Evolutionary conservation across 2,888 invertebrate species (phyloP).

Genomic region (Tachina fera): DNA sequence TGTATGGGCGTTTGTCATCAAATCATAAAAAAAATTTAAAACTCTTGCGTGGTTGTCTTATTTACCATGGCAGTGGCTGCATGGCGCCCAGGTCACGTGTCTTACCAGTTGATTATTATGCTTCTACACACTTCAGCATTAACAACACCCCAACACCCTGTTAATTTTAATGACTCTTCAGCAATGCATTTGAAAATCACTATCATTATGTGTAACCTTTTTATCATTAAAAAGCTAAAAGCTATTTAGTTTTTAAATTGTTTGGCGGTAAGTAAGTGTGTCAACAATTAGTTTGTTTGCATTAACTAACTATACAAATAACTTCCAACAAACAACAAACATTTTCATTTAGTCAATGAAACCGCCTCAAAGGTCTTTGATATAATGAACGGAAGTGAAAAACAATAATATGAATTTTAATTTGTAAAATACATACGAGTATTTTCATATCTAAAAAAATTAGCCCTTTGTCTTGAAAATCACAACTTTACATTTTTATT

Average conservation of each 20-base stretch:
- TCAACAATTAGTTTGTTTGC: slow-evolving; percentile 61
- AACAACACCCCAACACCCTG: slow-evolving; percentile 27
- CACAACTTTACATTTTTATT: not conserved
- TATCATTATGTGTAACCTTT: not conserved
- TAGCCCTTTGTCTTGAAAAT: slow-evolving; percentile 24
- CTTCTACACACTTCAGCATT: slow-evolving; percentile 37
- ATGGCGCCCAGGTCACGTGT: slow-evolving; percentile 56
- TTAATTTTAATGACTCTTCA: slow-evolving; percentile 14
- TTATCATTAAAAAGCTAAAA: slow-evolving; percentile 7
- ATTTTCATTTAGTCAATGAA: slow-evolving; percentile 15
- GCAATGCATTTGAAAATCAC: slow-evolving; percentile 24
- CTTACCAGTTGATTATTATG: slow-evolving; percentile 52
- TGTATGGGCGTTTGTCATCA: slow-evolving; percentile 15
- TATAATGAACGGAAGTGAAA: slow-evolving; percentile 46
- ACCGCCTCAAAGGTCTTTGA: not conserved
- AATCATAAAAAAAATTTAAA: not conserved
- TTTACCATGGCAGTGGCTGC: not conserved
- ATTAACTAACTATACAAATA: slow-evolving; percentile 11
- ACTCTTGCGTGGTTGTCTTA: slow-evolving; percentile 40
- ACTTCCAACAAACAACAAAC: slow-evolving; percentile 23
- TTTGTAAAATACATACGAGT: not conserved
- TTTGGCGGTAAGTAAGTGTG: slow-evolving; percentile 45
- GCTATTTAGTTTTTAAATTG: slow-evolving; percentile 29
- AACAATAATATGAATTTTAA: slow-evolving; percentile 33
- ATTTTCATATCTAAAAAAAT: not conserved